Percentiles rank a stretch among this genome's conserved stretches.
These are phyloP conservation scores for Lithodes maja DNA, from an alignment of 2,888 invertebrate species.

Conservation along the genomic window DNA sequence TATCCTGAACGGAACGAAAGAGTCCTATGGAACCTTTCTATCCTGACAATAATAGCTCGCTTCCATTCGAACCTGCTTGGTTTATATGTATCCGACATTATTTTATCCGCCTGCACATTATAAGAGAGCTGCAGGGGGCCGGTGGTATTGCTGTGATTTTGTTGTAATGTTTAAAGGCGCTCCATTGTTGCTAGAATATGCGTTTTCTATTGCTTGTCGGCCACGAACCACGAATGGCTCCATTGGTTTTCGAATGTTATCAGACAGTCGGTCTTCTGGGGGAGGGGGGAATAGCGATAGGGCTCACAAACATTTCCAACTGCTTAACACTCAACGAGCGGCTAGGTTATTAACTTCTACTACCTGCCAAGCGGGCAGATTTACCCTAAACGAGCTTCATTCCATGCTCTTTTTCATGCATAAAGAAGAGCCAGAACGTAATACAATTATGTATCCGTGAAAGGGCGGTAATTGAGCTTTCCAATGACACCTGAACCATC, in stretches of 20 bases:
- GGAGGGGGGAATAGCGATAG: neutral
- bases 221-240: slow-evolving; percentile 15
- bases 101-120: slow-evolving; percentile 12
- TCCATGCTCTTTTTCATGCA: too few species aligned
- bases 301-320: neutral
- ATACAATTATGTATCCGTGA: too few species aligned
- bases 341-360: too few species aligned
- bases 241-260: slow-evolving; percentile 42
- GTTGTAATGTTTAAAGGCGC: slow-evolving; percentile 3
- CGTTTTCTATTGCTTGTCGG: slow-evolving; percentile 5
- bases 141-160: neutral
- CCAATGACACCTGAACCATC: too few species aligned
- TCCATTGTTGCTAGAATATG: slow-evolving; percentile 10
- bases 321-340: too few species aligned
- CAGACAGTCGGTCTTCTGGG: slow-evolving; percentile 34
- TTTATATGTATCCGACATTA: neutral
- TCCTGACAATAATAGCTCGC: too few species aligned
- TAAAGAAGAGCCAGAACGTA: too few species aligned
- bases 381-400: too few species aligned
- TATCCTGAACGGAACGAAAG: too few species aligned
- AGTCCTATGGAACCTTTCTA: too few species aligned
- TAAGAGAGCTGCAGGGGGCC: neutral
- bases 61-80: neutral
- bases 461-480: too few species aligned
- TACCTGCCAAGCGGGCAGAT: too few species aligned